phyloP scores from a whole-genome alignment of 2,888 invertebrate genomes.

The Cephonodes hylas region DNA sequence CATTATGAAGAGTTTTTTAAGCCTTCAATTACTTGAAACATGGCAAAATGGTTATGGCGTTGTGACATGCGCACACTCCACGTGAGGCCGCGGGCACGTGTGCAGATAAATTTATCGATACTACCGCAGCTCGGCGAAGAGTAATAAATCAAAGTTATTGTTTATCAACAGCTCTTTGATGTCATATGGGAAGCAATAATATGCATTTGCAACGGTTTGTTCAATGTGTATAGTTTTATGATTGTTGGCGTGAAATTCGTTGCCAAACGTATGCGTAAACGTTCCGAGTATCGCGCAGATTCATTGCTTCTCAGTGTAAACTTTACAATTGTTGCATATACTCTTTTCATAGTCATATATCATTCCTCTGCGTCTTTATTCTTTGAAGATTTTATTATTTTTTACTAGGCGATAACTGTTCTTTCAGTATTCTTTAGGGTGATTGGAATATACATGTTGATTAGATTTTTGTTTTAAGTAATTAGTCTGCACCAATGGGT shows the following conservation, averaged over 20 bases:
- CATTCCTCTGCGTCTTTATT: neutral
- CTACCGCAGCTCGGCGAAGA: conserved; percentile 23
- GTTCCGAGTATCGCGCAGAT: neutral
- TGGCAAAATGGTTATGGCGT: conserved; percentile 23
- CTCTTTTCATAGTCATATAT: neutral
- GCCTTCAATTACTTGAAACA: conserved; percentile 40
- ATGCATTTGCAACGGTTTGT: conserved; percentile 26
- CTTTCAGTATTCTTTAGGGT: no score
- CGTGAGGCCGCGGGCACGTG: conserved; percentile 45
- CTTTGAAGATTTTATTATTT: no score
- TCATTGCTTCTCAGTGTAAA: neutral
- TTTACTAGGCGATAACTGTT: no score
- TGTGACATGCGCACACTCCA: conserved; percentile 41
- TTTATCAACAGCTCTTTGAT: conserved; percentile 39
- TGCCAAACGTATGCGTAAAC: conserved; percentile 12
- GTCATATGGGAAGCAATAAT: conserved; percentile 30
- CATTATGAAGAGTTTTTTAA: conserved; percentile 22
- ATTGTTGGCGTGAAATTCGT: conserved; percentile 7
- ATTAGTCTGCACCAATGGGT: no score
- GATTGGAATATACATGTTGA: neutral
- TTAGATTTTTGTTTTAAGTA: neutral
- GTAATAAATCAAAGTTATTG: conserved; percentile 32
- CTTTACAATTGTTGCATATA: no score
- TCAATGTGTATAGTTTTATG: conserved; percentile 12
- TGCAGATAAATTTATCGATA: conserved; percentile 37